These are phyloP conservation scores for Limonius californicus DNA, from an alignment of 1,140 invertebrate genomes.

Conservation along the genomic window DNA sequence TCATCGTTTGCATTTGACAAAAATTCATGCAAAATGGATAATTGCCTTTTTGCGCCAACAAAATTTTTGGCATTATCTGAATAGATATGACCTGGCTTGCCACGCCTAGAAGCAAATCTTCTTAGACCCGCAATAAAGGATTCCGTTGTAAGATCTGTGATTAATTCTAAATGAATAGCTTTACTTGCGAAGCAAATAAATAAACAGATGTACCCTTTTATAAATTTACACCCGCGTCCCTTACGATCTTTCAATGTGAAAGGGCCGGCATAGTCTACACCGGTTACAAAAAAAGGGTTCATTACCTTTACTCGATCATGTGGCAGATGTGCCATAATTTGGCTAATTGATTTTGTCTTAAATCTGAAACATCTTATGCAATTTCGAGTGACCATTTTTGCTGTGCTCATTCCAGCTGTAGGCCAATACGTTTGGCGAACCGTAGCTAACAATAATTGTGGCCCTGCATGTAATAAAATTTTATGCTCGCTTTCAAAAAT, in stretches of 20 bases:
- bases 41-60: slow-evolving; percentile 18
- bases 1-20: too few species aligned
- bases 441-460: slow-evolving; percentile 19
- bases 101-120: slow-evolving; percentile 27
- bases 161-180: slow-evolving; percentile 36
- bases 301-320: slow-evolving; percentile 24
- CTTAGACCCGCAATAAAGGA: background rate
- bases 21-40: background rate
- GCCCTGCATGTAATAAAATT: slow-evolving; percentile 27
- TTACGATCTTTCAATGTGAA: slow-evolving; percentile 19
- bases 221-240: background rate
- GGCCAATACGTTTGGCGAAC: slow-evolving; percentile 34
- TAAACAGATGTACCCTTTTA: slow-evolving; percentile 41
- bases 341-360: background rate
- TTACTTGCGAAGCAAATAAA: slow-evolving; percentile 43
- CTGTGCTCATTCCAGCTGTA: slow-evolving; percentile 24
- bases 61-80: slow-evolving; percentile 29
- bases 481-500: slow-evolving; percentile 25
- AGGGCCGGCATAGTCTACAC: slow-evolving; percentile 38
- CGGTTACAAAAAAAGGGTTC: slow-evolving; percentile 25
- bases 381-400: slow-evolving; percentile 25
- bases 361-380: slow-evolving; percentile 23
- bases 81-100: slow-evolving; percentile 31
- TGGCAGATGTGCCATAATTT: slow-evolving; percentile 42
- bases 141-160: slow-evolving; percentile 27